Base-by-base conservation (phyloP, 2,113 vertebrate species). In the Rhegmatorhina hoffmannsi region DNA sequence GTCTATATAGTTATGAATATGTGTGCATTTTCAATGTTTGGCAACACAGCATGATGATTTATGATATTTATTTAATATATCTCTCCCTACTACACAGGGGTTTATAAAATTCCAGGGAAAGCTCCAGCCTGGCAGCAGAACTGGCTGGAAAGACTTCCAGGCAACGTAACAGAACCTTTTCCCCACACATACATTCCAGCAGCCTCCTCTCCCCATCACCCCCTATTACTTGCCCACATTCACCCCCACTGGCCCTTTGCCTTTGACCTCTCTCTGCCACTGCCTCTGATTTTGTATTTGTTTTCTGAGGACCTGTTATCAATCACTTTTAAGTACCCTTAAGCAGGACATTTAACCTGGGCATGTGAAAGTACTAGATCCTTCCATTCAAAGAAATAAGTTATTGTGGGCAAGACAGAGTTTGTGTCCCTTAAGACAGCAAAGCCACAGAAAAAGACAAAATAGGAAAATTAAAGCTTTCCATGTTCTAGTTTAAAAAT, bases 251-350 rank as follows among this genome's bases (percentile, higher is more conserved):
- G 31, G 84, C 94, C 92, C 92, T 96, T 94, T 94, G 96, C 95
- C 94, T 97, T 97, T 95, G 95, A 96, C 96, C 96, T 94, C 55
- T 62, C 80, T 56, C 92, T 97, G 92, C 92, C 88, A 89, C 89
- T 86, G 94, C 91, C 92, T 94, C 89, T 3, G 53, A 92, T 93
- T 93, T 75, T 63, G 59, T 92, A 87, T 96, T 97, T 97, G 73
- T 93, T 95, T 97, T 96, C 96, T 94, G 83, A 93, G 60, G 44
- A 87, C 47, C 44, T 64, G 2, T 90, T 95, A 96, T 94, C 91
- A 97, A 95, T 97, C 95, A 94, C 76, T 93, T 95, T 72, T 91
- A 94, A 93, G 68, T 55, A 47, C 79, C 80, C 87, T 84, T 64
- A 93, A 70, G 60, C 33, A 63, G 92, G 24, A 87, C 86, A 9